Base-by-base conservation (phyloP, 2,888 invertebrate species). In the Melanophora roralis region DNA sequence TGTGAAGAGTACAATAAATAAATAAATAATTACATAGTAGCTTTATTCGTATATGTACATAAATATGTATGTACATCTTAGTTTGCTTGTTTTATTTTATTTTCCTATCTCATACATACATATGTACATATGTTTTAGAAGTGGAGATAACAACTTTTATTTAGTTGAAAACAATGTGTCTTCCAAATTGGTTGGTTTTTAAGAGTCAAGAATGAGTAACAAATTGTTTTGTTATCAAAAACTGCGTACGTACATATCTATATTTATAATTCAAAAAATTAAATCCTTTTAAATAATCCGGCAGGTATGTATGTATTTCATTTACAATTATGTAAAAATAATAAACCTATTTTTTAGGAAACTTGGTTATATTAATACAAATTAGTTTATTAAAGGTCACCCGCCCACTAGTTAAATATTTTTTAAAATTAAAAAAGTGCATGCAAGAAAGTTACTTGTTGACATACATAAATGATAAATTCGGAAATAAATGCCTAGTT, bases 151-250 rank as follows among this genome's bases (percentile, higher is more conserved):
- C 23, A 23, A 57, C 36, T 40, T 53, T 55, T 55, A 45, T 16
- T 73, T 53, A 79, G 65, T 79, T 60, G 21, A 47, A 9, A 71
- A 55, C 43, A 19, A 45, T 19, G n/a, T 19, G 53, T 67, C 71
- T 62, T 23, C 21, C 16, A 53, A 60, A 9, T 45, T 2, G 53
- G 60, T 75, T 21, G 51, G 7, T n/a, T 7, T 36, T 19, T 8
- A 9, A 9, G 9, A 36, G 34, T 14, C 19, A 45, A 40, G 19
- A n/a, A 55, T 9, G 5, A 45, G 5, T 7, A 14, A 40, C 11
- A 36, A 65, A 40, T 49, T 38, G 23, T 62, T 47, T 68, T 64
- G 43, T 45, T 59, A 59, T 49, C 45, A 60, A n/a, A n/a, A 38
- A 27, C 36, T 55, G 27, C 7, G 6, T 23, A 73, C 43, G 36